Conservation (phyloP, 2,113 vertebrate species). For the Rhagologus leucostigma region DNA sequence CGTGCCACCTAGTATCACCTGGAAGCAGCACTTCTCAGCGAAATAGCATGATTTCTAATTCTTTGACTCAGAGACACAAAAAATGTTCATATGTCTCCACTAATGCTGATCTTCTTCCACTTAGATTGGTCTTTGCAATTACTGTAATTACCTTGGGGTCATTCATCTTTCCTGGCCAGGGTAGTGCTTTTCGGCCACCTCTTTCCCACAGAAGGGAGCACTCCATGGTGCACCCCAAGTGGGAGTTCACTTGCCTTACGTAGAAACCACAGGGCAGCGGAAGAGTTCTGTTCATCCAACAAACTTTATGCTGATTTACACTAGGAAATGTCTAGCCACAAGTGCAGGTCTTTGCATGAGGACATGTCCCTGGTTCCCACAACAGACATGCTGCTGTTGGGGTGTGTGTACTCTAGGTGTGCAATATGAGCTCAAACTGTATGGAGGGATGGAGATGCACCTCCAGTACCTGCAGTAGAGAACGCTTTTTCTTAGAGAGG, state of each 20-base stretch:
- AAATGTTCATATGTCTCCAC: not conserved
- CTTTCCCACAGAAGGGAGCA: not conserved
- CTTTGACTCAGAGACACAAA: not conserved
- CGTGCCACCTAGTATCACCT: not conserved
- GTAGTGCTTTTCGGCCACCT: not conserved
- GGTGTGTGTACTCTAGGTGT: fast-evolving
- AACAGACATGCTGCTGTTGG: fast-evolving
- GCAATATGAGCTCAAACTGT: not conserved
- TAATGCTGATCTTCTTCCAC: not conserved
- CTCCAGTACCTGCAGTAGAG: not conserved
- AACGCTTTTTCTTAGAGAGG: not conserved
- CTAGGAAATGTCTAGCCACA: not conserved
- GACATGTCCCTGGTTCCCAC: not conserved
- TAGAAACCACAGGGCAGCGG: not conserved
- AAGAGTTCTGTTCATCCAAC: not conserved
- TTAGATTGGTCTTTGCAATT: not conserved
- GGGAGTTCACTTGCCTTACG: not conserved
- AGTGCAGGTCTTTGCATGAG: not conserved
- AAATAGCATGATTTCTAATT: not conserved
- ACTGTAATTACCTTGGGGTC: not conserved
- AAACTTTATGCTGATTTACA: not conserved
- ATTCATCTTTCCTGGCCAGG: not conserved
- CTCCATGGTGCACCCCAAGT: not conserved
- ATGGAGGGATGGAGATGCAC: not conserved
- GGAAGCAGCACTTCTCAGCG: not conserved